Percentiles rank a stretch among this genome's conserved stretches.
Conservation (phyloP, 2,797 vertebrate genomes). For the Linurgus olivaceus region DNA sequence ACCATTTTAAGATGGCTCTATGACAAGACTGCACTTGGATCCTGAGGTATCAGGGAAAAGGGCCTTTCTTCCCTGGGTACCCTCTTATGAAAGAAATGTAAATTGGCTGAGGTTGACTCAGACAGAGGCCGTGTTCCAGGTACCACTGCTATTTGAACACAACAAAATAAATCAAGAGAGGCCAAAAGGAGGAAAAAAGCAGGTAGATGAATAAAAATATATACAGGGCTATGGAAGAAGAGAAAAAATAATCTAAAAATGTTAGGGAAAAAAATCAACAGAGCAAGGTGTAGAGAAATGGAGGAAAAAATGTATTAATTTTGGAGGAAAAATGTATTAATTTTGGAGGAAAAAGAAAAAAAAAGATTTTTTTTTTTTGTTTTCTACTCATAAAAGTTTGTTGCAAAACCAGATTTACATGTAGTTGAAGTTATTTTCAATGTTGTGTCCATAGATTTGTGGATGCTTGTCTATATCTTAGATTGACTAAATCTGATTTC, state of each 20-base stretch:
- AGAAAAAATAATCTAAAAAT: not conserved
- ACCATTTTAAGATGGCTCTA: rapidly evolving
- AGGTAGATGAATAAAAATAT: not conserved
- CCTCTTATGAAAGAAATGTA: not conserved
- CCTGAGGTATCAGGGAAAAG: not conserved
- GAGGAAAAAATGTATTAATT: not conserved
- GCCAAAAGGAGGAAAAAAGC: not conserved
- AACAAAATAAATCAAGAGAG: not conserved
- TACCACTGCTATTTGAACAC: not conserved
- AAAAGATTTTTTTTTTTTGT: not conserved
- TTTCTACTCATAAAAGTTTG: not conserved
- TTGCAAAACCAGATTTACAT: not conserved
- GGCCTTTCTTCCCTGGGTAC: not conserved
- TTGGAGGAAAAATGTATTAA: not conserved
- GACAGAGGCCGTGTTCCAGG: not conserved
- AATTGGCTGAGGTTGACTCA: not conserved
- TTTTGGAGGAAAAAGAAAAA: not conserved
- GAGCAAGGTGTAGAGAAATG: not conserved
- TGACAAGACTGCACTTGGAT: not conserved
- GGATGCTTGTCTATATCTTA: not conserved
- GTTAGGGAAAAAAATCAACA: not conserved
- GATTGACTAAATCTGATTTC: not conserved
- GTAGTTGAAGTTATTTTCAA: not conserved
- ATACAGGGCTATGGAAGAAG: not conserved
- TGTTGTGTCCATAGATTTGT: not conserved